Conservation (phyloP, 2,888 invertebrate genomes). For the Plutella xylostella region DNA sequence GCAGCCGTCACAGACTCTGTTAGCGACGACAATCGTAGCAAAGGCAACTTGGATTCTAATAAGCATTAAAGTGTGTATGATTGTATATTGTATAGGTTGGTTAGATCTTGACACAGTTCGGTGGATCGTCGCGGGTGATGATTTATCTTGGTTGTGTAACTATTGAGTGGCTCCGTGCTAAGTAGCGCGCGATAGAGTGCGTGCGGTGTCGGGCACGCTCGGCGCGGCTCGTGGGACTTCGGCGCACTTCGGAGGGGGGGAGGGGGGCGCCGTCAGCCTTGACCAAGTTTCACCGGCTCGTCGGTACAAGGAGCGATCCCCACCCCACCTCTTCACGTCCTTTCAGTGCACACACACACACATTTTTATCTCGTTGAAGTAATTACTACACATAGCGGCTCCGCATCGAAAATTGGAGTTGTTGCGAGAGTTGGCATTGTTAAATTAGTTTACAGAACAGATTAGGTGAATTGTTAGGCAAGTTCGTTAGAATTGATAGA, state of each 20-base stretch:
- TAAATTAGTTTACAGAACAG: no score
- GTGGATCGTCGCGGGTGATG: conserved; percentile 52
- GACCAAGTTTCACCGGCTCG: conserved; percentile 68
- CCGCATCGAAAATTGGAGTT: background rate
- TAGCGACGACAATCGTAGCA: no score
- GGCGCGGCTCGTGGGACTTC: conserved; percentile 39
- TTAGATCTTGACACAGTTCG: conserved; percentile 61
- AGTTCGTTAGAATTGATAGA: no score
- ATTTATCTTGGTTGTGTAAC: conserved; percentile 58
- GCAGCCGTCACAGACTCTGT: no score
- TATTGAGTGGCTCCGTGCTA: conserved; percentile 24
- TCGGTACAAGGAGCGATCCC: conserved; percentile 61
- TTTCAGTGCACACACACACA: conserved; percentile 42
- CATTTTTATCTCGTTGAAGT: conserved; percentile 52
- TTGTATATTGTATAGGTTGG: conserved; percentile 16
- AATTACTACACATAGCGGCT: conserved; percentile 51
- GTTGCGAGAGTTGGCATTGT: no score
- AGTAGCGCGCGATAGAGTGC: conserved; percentile 49
- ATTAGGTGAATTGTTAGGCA: no score
- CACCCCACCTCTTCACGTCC: conserved; percentile 68
- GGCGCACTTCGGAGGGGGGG: conserved; percentile 30
- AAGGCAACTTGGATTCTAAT: background rate
- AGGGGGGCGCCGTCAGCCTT: conserved; percentile 54
- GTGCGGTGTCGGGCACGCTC: conserved; percentile 45
- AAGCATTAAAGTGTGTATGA: background rate